Base-by-base conservation (phyloP, 1,140 invertebrate species). In the Euwallacea similis region DNA sequence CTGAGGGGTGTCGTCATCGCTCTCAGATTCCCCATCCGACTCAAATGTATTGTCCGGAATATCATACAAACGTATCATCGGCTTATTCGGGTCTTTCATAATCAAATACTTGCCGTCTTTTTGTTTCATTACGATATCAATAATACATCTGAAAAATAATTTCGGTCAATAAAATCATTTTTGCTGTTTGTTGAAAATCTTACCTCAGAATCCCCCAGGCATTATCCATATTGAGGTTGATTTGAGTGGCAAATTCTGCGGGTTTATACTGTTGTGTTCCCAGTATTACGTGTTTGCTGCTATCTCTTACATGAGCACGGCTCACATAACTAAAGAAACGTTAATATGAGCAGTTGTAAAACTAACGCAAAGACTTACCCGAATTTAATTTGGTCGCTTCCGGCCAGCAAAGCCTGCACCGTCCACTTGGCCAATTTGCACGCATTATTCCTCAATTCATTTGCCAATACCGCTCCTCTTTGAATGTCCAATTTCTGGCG, bases 371-470 rank as follows among this genome's bases (percentile, higher is more conserved):
- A 55, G 2, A 10, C 54, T 46, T 59, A 71, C 69, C 98, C 98
- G 84, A 99, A 97, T 84, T 99, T 99, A 66, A 99, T 90, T 81
- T 98, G 94, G 85, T 99, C 96, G 13, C 96, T 98, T 6, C 97
- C 96, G 62, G 97, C 96, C 6, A 99, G 84, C 13, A 99, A 84
- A 33, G 98, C 95, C 83, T 98, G 96, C 0, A 98, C 94, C 0
- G 98, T 99, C 98, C 98, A 99, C 82, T 99, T 99, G 59, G 97
- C 97, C 64, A 99, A 85, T 83, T 99, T 99, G 85, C 96, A 98
- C 7, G 96, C 95, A 84, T 99, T 99, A 82, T 99, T 99, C 76
- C 98, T 89, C 72, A 99, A 83, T 83, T 99, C 98, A 79, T 98
- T 99, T 41, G 98, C 98, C 13, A 99, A 84, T 33, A 99, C 98